Conservation (phyloP, 2,797 vertebrate genomes). For the Pyrocephalus nanus region DNA sequence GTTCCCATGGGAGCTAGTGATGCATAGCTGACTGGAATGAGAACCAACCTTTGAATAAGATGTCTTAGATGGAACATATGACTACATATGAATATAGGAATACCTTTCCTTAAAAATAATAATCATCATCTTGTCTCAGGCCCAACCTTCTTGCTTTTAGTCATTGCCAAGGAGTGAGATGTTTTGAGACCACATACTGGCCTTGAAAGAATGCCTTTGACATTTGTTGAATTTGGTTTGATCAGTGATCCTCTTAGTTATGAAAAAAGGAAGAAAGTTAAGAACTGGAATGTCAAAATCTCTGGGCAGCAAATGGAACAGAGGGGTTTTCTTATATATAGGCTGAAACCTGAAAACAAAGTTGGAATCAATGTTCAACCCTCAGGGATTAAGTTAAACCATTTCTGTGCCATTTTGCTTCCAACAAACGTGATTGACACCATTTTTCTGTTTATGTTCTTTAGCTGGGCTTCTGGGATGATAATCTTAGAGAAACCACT, state of each 20-base stretch:
- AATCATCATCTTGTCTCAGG: not conserved
- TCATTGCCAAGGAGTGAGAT: constrained; percentile 15
- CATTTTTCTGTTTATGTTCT: constrained; percentile 46
- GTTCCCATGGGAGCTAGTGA: constrained; percentile 11
- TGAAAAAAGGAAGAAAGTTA: constrained; percentile 25
- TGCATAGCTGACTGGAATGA: not conserved
- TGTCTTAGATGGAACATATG: constrained; percentile 15
- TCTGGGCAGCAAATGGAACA: not conserved
- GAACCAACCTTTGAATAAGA: constrained; percentile 6
- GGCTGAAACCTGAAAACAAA: not conserved
- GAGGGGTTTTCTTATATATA: constrained; percentile 30
- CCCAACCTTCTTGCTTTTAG: not conserved
- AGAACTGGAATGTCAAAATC: not conserved
- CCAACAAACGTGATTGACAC: constrained; percentile 11
- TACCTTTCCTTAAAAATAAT: constrained; percentile 48
- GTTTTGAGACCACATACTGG: constrained; percentile 6
- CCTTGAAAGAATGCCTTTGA: constrained; percentile 25
- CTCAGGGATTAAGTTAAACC: not conserved
- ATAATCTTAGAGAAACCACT: constrained; percentile 57
- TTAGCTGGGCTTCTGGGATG: constrained; percentile 49
- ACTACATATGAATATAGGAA: constrained; percentile 25
- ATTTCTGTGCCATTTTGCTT: not conserved
- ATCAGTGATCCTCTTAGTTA: not conserved
- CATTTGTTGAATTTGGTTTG: constrained; percentile 28
- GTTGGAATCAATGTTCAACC: constrained; percentile 7